A percentile compares a stretch with the other conserved stretches of the same genome.
Evolutionary conservation across 2,888 invertebrate species (phyloP).

Genomic region (Chrysodeixis includens): DNA sequence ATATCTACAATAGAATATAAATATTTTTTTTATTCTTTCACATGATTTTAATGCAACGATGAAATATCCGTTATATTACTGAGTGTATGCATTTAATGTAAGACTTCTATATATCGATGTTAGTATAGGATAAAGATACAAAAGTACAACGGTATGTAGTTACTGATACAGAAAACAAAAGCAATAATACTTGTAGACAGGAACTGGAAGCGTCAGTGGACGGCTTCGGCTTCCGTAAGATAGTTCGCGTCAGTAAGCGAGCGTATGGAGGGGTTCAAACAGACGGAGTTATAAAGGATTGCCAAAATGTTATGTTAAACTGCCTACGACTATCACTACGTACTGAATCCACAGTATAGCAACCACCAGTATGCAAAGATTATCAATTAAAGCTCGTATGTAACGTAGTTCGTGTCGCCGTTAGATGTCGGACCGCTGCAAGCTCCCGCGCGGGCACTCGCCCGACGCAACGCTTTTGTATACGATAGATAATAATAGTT

Average conservation of each 20-base stretch:
- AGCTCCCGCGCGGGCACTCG: conserved; percentile 49
- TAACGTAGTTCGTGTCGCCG: conserved; percentile 50
- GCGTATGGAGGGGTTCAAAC: conserved; percentile 37
- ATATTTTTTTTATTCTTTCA: conserved; percentile 26
- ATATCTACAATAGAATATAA: conserved; percentile 14
- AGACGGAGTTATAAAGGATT: conserved; percentile 44
- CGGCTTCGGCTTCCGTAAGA: conserved; percentile 10
- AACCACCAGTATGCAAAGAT: conserved; percentile 45
- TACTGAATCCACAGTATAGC: conserved; percentile 47
- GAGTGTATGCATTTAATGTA: conserved; percentile 37
- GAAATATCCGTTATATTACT: conserved; percentile 18
- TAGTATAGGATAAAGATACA: conserved; percentile 48
- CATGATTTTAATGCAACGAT: conserved; percentile 27
- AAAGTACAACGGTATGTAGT: conserved; percentile 49
- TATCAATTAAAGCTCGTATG: conserved; percentile 54
- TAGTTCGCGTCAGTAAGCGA: conserved; percentile 15
- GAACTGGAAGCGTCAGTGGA: conserved; percentile 21
- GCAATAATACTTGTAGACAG: conserved; percentile 44
- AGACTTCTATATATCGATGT: conserved; percentile 38
- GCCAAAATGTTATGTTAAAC: conserved; percentile 50
- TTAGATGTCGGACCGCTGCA: conserved; percentile 61
- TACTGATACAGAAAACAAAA: conserved; percentile 46
- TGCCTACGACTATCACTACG: conserved; percentile 51
- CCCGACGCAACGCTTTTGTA: conserved; percentile 56
- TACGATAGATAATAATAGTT: conserved; percentile 61